Evolutionary conservation across 2,113 vertebrate genomes (phyloP), one percentile per base, ranked within the genome.

Genomic region (Bubalus kerabau): DNA sequence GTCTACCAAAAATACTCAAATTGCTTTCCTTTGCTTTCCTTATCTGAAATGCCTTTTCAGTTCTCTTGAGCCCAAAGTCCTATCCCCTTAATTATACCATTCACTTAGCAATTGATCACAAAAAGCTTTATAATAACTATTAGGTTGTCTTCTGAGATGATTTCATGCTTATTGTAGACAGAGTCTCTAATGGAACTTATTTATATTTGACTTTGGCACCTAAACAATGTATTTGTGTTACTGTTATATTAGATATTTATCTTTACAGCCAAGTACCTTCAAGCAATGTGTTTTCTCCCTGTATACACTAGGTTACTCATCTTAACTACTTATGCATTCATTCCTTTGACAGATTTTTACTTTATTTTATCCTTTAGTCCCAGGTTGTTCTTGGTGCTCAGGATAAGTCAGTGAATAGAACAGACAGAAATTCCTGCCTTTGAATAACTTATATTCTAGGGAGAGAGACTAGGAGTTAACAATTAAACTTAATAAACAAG

Each of bases 121-220:
- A 90, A 97, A 87, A 95, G 54, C 48, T 96, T 95, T 76, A 15
- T 94, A 50, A 78, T n/a, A 88, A 28, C 82, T 87, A 3, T 76
- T 97, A 84, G 40, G 59, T 60, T 95, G 40, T 83, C 56, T 95
- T 93, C 74, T 78, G n/a, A 94, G 62, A 48, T 96, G 32, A 67
- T 93, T 78, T 91, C 23, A 59, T 56, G 56, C 26, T 93, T 43
- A 19, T 86, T 90, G 30, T 90, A 30, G 59, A 71, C 52, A 87
- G 24, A 26, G 74, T 71, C 86, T 93, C 5, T 86, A 43, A 40
- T 46, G 23, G 80, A 80, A 90, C n/a, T 84, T 88, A 12, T 23
- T 76, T 71, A 62, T 62, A 48, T 95, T 92, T 90, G n/a, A 80
- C 16, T 93, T 81, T 90, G 59, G 23, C 59, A 54, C 10, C 67